Percentiles rank a stretch among this genome's conserved stretches.
phyloP scores from a whole-genome alignment of 2,113 vertebrate genomes.

The Delphinus delphis region DNA sequence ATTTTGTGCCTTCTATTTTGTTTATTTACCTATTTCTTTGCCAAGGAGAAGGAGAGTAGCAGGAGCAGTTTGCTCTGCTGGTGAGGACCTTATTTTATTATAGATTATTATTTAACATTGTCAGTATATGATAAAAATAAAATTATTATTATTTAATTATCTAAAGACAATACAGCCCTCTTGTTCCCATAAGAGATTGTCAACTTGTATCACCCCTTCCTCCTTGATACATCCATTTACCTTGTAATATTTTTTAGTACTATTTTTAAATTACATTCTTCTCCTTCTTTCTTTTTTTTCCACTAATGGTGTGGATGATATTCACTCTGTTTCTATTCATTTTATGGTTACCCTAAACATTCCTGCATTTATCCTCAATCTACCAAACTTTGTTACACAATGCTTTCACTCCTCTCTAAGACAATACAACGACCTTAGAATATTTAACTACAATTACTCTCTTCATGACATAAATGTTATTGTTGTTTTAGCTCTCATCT shows the following conservation, averaged over 20 bases:
- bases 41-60: neutral
- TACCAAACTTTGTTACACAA: neutral
- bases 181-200: neutral
- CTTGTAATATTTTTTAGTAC: neutral
- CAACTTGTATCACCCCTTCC: neutral
- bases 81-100: neutral
- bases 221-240: neutral
- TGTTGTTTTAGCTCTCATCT: neutral
- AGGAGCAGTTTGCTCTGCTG: neutral
- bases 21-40: neutral
- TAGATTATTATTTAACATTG: neutral
- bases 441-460: neutral
- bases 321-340: neutral
- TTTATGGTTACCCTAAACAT: neutral
- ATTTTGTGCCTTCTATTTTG: neutral
- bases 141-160: neutral
- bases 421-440: neutral
- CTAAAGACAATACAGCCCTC: neutral
- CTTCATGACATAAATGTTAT: neutral
- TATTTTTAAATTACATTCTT: neutral
- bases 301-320: neutral
- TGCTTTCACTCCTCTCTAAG: neutral
- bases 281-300: neutral
- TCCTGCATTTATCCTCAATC: neutral
- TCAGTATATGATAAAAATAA: neutral